Base-by-base conservation (phyloP, 1,140 invertebrate species). In the Pogonus chalceus region DNA sequence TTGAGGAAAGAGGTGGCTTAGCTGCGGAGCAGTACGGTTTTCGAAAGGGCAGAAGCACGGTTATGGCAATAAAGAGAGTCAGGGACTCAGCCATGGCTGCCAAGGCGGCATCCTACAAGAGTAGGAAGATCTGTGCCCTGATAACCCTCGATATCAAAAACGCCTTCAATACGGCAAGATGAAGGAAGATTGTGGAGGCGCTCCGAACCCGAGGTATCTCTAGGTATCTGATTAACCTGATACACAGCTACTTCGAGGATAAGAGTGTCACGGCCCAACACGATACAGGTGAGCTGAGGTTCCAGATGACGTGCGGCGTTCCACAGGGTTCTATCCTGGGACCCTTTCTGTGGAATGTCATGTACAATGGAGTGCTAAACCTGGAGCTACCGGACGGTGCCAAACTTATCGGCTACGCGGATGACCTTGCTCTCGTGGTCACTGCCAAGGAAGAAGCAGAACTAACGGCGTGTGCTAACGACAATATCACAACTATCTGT, bases 321-420 rank as follows among this genome's bases (percentile, higher is more conserved):
- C 62, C 69, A 1, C 67, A 70, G 52, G 67, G 65, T 2, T 68
- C 62, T n/a, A 56, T 69, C 9, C 48, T 69, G 1, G 65, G 65
- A 1, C 64, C 69, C 0, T 59, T 58, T 2, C 55, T 71, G 16
- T 71, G 62, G 64, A 64, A 62, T 49, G 16, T 66, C 0, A 54
- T 59, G 35, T 68, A 67, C 51, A 56, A 67, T 37, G 56, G 39
- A 16, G 22, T 67, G 0, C 58, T 67, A 7, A 51, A 35, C 2
- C 26, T 60, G 20, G 31, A 53, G 21, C 2, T 66, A 9, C 56
- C 51, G 16, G 23, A 52, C 31, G 58, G 46, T 0, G 47, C 43
- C 2, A 49, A 18, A 1, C 24, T 57, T 0, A 37, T 64, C 0
- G 63, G 54, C 2, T 69, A 58, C 37, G 65, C 65, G 3, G 67